Percentiles rank a stretch among this genome's conserved stretches.
phyloP scores from a whole-genome alignment of 2,888 invertebrate genomes.

The Hyposoter didymator region DNA sequence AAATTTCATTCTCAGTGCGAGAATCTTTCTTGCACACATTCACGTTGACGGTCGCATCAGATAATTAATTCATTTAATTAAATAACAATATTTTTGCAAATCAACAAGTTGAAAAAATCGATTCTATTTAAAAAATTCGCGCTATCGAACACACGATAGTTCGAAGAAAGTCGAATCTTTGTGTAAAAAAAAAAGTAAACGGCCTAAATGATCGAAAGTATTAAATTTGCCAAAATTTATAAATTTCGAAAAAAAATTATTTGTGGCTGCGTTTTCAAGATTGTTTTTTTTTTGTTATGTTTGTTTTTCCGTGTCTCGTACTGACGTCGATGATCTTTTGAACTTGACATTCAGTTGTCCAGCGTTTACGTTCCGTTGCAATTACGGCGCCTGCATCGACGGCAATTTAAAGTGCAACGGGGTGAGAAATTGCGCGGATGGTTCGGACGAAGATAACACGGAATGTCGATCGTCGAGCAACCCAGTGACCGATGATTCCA shows the following conservation, averaged over 20 bases:
- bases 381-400: conserved; percentile 84
- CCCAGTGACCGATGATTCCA: not conserved
- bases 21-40: not conserved
- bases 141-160: not conserved
- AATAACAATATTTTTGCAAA: not conserved
- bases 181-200: not conserved
- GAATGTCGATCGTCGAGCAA: conserved; percentile 66
- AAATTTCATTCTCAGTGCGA: no score
- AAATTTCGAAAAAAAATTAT: not conserved
- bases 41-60: not conserved
- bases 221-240: not conserved
- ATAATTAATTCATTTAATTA: not conserved
- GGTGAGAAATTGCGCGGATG: conserved; percentile 81
- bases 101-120: not conserved
- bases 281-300: not conserved
- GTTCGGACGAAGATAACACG: conserved; percentile 81
- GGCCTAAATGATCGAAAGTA: not conserved
- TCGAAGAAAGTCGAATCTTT: not conserved
- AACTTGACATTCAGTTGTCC: conserved; percentile 77
- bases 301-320: not conserved
- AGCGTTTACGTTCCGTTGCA: conserved; percentile 79
- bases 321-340: not conserved
- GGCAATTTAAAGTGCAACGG: conserved; percentile 80
- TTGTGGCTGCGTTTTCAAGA: not conserved
- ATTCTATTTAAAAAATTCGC: not conserved